Evolutionary conservation across 1,140 invertebrate genomes (phyloP).

Genomic region (Marisa cornuarietis): DNA sequence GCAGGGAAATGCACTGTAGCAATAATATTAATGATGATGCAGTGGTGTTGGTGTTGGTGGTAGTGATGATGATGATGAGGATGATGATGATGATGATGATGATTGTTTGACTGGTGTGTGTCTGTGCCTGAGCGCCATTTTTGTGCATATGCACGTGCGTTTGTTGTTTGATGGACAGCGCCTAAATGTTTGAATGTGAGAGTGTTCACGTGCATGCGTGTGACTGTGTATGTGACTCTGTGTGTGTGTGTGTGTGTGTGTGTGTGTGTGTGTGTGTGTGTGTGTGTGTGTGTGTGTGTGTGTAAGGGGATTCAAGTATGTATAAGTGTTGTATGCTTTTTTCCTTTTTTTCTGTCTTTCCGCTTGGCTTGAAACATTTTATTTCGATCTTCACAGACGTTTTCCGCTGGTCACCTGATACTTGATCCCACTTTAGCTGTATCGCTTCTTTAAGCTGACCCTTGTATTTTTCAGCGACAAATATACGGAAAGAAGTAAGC

Average conservation of each 20-base stretch:
- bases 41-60: no score
- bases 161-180: neutral
- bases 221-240: conserved; percentile 9
- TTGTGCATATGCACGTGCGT: neutral
- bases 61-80: neutral
- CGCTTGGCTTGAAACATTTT: no score
- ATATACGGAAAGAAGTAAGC: no score
- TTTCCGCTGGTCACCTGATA: no score
- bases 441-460: no score
- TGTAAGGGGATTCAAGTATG: neutral
- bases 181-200: neutral
- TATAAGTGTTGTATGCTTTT: no score
- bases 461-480: no score
- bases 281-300: conserved; percentile 1
- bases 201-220: neutral
- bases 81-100: neutral
- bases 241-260: conserved; percentile 1
- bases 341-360: no score
- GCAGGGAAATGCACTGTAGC: no score
- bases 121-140: neutral
- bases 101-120: neutral
- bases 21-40: no score
- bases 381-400: no score
- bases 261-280: conserved; percentile 11
- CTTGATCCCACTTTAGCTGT: no score